Evolutionary conservation across 37 sponge, comb jelly and placozoan genomes (phyloP).

Genomic region (Axinella damicornis): DNA sequence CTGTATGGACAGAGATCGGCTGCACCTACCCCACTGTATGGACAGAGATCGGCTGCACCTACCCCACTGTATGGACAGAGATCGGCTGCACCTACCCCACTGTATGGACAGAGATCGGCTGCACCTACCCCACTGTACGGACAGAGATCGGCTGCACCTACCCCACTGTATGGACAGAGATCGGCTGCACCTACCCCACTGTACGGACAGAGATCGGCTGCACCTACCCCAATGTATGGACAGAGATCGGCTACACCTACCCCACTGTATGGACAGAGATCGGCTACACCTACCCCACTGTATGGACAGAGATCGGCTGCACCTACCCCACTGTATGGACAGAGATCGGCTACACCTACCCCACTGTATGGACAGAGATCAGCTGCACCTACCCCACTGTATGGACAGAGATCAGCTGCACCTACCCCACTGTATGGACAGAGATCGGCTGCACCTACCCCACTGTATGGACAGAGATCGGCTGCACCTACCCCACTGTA

Average conservation of each 20-base stretch:
- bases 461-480: no score
- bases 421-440: not conserved
- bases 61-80: no score
- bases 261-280: no score
- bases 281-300: not conserved
- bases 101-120: not conserved
- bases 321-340: no score
- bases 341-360: no score
- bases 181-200: not conserved
- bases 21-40: not conserved
- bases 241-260: not conserved
- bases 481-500: not conserved
- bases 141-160: no score
- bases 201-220: no score
- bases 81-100: no score
- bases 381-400: not conserved
- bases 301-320: not conserved
- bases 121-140: not conserved
- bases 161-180: not conserved
- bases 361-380: not conserved
- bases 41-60: not conserved
- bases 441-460: not conserved
- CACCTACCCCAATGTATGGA: not conserved
- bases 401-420: no score
- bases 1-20: no score